Evolutionary conservation across 2,888 invertebrate species (phyloP).

Genomic region (Luperina nickerlii): DNA sequence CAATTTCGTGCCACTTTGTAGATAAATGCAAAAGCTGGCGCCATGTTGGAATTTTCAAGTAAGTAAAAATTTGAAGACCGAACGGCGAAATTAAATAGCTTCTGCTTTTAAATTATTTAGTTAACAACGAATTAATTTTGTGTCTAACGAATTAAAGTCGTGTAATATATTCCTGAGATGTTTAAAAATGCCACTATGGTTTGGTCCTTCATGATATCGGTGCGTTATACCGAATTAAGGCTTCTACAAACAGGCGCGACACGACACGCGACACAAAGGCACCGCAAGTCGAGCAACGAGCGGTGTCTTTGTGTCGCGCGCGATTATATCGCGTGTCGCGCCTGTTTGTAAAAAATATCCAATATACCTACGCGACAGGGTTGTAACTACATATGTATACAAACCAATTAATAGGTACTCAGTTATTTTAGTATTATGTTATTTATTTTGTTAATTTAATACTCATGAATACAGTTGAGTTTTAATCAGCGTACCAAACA

Average conservation of each 20-base stretch:
- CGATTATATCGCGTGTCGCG: too few relatives aligned
- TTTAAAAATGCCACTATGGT: too few relatives aligned
- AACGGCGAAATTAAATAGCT: conserved; percentile 4
- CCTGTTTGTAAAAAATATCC: not conserved
- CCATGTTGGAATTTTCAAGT: conserved; percentile 41
- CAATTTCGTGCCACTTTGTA: conserved; percentile 44
- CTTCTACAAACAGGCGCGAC: too few relatives aligned
- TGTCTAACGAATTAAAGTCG: too few relatives aligned
- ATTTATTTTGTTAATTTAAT: conserved; percentile 16
- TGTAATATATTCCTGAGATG: too few relatives aligned
- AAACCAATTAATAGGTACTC: not conserved
- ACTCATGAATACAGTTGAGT: conserved; percentile 27
- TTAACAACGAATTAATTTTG: not conserved
- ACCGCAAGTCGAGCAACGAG: too few relatives aligned
- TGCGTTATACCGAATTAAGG: too few relatives aligned
- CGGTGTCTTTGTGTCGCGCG: too few relatives aligned
- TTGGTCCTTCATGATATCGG: too few relatives aligned
- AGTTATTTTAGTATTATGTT: conserved; percentile 13
- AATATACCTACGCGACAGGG: not conserved
- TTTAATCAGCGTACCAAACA: conserved; percentile 19
- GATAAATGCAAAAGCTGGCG: conserved; percentile 40
- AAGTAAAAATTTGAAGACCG: conserved; percentile 24
- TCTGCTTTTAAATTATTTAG: not conserved
- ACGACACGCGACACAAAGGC: too few relatives aligned
- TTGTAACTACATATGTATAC: not conserved